Evolutionary conservation across 1,140 invertebrate species (phyloP).

Genomic region (Phthorimaea operculella): DNA sequence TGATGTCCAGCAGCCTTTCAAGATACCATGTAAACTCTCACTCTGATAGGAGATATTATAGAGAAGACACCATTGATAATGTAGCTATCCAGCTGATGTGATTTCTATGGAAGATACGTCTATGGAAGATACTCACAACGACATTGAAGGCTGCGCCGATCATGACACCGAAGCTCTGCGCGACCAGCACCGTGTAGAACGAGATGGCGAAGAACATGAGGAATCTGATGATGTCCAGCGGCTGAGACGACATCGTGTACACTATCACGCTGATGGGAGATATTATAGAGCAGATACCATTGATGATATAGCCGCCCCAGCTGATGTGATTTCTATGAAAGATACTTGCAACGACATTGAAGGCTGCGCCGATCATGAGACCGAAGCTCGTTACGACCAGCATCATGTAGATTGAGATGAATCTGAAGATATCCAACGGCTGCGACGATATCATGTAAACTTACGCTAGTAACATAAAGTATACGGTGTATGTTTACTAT

Average conservation of each 20-base stretch:
- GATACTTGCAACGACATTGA: constrained; percentile 81
- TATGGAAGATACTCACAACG: constrained; percentile 77
- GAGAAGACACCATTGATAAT: no score
- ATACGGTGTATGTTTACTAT: constrained; percentile 91
- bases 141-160: constrained; percentile 87
- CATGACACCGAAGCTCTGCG: constrained; percentile 89
- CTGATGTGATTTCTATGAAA: no score
- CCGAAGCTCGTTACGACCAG: constrained; percentile 92
- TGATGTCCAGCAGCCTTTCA: constrained; percentile 81
- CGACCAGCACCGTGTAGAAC: constrained; percentile 84
- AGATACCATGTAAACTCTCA: no score
- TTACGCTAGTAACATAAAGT: no score
- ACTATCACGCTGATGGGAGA: constrained; percentile 84
- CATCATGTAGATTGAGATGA: constrained; percentile 84
- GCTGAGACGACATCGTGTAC: constrained; percentile 89
- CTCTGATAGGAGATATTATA: no score
- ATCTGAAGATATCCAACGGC: constrained; percentile 79
- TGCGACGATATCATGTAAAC: constrained; percentile 90
- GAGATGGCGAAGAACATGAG: constrained; percentile 85
- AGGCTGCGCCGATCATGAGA: constrained; percentile 86
- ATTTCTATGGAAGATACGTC: no score
- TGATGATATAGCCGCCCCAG: no score
- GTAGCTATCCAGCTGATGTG: no score
- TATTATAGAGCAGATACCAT: no score
- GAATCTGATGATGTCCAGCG: constrained; percentile 80